Conservation (phyloP, 2,888 invertebrate species). For the Brachyopa scutellaris region DNA sequence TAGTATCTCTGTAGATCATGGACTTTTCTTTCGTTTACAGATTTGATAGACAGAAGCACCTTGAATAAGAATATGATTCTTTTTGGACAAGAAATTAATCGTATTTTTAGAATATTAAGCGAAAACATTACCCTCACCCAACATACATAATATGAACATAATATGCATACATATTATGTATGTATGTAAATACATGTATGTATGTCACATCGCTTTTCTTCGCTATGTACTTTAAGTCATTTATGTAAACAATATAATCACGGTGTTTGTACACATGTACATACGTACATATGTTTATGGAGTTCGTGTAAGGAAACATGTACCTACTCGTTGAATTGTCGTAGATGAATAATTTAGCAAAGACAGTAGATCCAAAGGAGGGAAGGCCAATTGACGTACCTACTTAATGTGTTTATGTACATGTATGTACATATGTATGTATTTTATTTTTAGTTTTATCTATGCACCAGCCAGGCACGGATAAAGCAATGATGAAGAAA, state of each 20-base stretch:
- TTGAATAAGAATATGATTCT: background rate
- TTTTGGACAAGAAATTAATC: background rate
- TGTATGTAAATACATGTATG: too few species aligned
- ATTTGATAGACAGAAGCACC: too few species aligned
- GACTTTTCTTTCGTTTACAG: too few species aligned
- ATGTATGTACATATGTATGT: too few species aligned
- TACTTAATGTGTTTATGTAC: too few species aligned
- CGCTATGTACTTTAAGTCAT: background rate
- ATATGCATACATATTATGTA: too few species aligned
- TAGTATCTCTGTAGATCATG: too few species aligned
- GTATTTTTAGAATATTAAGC: slow-evolving; percentile 1
- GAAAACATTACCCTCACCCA: background rate
- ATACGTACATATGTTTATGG: too few species aligned
- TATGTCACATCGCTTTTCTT: too few species aligned
- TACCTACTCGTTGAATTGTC: background rate
- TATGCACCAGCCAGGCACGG: background rate
- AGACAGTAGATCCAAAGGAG: background rate
- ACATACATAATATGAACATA: too few species aligned
- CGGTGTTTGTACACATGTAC: too few species aligned
- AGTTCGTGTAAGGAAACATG: slow-evolving; percentile 1
- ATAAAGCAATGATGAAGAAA: background rate
- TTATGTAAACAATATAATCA: slow-evolving; percentile 1
- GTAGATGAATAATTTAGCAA: slow-evolving; percentile 1
- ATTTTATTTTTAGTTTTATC: background rate
- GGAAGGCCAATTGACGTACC: background rate